Base-by-base conservation (phyloP, 2,113 vertebrate genomes). In the Aphyosemion australe region DNA sequence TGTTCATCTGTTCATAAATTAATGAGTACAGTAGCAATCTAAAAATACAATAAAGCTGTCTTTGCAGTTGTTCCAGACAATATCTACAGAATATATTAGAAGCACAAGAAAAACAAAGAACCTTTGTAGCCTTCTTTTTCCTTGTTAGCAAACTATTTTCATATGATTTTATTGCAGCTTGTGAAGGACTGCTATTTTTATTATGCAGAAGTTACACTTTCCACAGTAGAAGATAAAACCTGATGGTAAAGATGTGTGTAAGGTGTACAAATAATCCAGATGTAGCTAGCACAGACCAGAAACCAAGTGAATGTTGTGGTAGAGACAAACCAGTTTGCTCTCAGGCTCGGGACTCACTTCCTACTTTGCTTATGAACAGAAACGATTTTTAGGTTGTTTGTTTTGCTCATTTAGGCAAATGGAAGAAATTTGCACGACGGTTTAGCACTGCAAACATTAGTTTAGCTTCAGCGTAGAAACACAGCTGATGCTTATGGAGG, bases 101-200 rank as follows among this genome's bases (percentile, higher is more conserved):
- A 84, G 77, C 79, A 84, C 74, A 80, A 74, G 49, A 37, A 18
- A 13, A 76, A 62, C 54, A 0, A 61, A 51, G 3, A 26, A 58
- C 6, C 61, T 4, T 6, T 1, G 4, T 49, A 74, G 37, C 57
- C 43, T 53, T 32, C 32, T 32, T 61, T 32, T 59, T 57, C 26
- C 42, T 8, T 32, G 21, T 16, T 34, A 53, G 74, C 20, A 15
- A 21, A 48, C n/a, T 26, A 15, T 41, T 51, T 56, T 60, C 46
- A 26, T 32, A 20, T 7, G 31, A 42, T 19, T 64, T 58, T 60
- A 18, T 0, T 41, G 37, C 56, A 57, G 48, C n/a, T 50, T 77
- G 31, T 63, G 46, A 57, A 50, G 39, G 8, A 31, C 53, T 41
- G 31, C 15, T 46, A 15, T 50, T 12, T 20, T 63, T 11, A 46